Evolutionary conservation across 2,797 vertebrate genomes (phyloP).

Genomic region (Zalophus californianus): DNA sequence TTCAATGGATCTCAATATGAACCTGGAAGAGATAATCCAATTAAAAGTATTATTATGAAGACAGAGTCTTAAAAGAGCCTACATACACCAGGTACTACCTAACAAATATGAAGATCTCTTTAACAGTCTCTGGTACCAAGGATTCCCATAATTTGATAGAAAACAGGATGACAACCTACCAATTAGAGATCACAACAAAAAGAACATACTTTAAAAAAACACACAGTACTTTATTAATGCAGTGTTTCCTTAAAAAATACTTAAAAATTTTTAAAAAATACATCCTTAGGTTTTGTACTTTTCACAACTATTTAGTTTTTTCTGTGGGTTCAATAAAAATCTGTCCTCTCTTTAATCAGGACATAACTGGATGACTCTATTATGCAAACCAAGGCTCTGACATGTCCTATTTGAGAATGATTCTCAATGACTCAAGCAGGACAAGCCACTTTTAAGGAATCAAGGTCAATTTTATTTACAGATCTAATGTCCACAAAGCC

Average conservation of each 20-base stretch:
- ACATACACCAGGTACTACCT: not conserved
- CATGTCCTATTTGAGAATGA: not conserved
- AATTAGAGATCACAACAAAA: not conserved
- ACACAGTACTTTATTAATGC: not conserved
- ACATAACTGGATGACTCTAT: not conserved
- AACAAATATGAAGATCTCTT: not conserved
- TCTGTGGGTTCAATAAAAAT: not conserved
- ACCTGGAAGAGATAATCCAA: conserved; percentile 89
- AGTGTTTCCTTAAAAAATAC: not conserved
- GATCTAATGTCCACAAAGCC: not conserved
- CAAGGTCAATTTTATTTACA: not conserved
- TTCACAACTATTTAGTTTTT: not conserved
- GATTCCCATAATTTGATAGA: not conserved
- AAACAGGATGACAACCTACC: not conserved
- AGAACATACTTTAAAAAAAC: not conserved
- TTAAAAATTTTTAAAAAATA: not conserved
- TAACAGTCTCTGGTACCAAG: not conserved
- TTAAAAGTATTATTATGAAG: not conserved
- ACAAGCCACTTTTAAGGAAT: not conserved
- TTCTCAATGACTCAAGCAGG: not conserved
- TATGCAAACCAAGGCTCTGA: not conserved
- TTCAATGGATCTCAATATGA: conserved; percentile 98
- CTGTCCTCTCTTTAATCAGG: not conserved
- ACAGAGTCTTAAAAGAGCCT: not conserved
- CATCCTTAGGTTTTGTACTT: not conserved